These are phyloP conservation scores for Silurus aristotelis DNA, from an alignment of 2,797 vertebrate species.

Conservation along the genomic window DNA sequence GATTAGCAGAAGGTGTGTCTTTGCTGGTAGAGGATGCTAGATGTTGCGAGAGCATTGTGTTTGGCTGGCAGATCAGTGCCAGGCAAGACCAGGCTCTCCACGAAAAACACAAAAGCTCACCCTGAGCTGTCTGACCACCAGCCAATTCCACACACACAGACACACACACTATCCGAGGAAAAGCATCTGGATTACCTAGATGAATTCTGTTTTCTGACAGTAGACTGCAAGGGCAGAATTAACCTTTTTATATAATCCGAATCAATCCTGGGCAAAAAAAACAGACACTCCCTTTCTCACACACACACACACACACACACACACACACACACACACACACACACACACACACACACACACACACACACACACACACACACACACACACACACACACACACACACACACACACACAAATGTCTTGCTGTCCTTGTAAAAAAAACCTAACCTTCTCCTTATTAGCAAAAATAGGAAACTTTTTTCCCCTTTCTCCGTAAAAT, in stretches of 20 bases:
- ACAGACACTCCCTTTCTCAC: conserved; percentile 38
- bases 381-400: conserved; percentile 35
- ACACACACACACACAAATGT: neutral
- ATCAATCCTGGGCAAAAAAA: conserved; percentile 45
- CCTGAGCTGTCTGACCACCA: conserved; percentile 61
- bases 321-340: conserved; percentile 45
- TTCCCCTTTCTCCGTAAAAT: neutral
- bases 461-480: neutral
- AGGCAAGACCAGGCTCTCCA: conserved; percentile 62
- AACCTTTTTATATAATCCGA: conserved; percentile 72
- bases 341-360: neutral
- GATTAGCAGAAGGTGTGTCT: conserved; percentile 47
- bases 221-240: conserved; percentile 63
- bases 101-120: conserved; percentile 69
- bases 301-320: conserved; percentile 33
- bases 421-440: neutral
- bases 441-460: neutral
- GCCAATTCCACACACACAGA: conserved; percentile 40
- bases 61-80: conserved; percentile 42
- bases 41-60: conserved; percentile 39
- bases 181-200: conserved; percentile 78
- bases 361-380: conserved; percentile 31
- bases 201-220: conserved; percentile 75
- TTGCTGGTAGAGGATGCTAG: conserved; percentile 42
- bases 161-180: conserved; percentile 59